Base-by-base conservation (phyloP, 2,797 vertebrate genomes). In the Oryzias sinensis region DNA sequence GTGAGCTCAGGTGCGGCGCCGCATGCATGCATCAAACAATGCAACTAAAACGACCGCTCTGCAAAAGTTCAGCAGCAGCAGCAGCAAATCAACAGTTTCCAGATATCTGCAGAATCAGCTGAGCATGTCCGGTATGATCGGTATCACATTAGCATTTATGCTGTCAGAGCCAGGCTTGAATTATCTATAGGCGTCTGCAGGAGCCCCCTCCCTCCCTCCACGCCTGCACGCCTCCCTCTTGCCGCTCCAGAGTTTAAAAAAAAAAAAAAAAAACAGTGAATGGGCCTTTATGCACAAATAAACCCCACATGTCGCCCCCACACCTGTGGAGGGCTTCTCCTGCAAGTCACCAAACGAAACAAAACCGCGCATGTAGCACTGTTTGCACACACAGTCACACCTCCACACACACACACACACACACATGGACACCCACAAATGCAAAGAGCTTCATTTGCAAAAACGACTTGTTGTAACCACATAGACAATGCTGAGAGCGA, bases 241-340 rank as follows among this genome's bases (percentile, higher is more conserved):
- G 9, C 18, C 1, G 25, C 24, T 25, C n/a, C 22, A 43, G 33
- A 43, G 43, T 53, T 59, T 47, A 59, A 52, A 47, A 63, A 37
- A 48, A 43, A 67, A 47, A n/a, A 20, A 6, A 49, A 1, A 4
- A 51, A 56, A 49, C 79, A 83, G 11, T 4, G 86, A 87, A 76
- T 86, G 70, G 41, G 53, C 53, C 29, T 68, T 59, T 42, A 42
- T 91, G 90, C 87, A 93, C 9, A 92, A 79, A 59, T 72, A 78
- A 80, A 81, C 70, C 79, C 80, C 85, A 85, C 68, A 70, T 76
- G 68, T 66, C 72, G 46, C 27, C 82, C 77, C 81, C 83, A 37
- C 84, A 76, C 81, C 60, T 75, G 84, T 45, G 58, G 72, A 84
- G 81, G 74, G 81, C 64, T 82, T 79, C 83, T 88, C 82, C 66